These are phyloP conservation scores for Empidonax traillii DNA, from an alignment of 2,113 vertebrate genomes.

Conservation along the genomic window DNA sequence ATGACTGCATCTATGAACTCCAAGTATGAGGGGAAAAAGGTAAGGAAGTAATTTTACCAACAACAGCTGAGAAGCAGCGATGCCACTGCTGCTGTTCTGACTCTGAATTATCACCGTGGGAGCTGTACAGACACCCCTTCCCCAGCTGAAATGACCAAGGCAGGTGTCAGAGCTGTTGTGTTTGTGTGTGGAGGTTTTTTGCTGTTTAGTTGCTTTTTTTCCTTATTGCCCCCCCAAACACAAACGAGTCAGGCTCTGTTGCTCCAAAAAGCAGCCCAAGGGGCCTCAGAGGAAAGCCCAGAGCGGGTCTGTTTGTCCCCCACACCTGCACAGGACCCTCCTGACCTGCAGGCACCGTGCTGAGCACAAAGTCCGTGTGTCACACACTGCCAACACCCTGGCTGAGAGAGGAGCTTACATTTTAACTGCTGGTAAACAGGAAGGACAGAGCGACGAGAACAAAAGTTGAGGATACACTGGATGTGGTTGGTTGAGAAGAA, in stretches of 20 bases:
- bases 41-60: not conserved
- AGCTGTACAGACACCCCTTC: not conserved
- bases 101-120: not conserved
- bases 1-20: accelerated
- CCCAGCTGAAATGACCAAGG: not conserved
- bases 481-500: not conserved
- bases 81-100: not conserved
- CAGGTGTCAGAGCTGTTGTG: not conserved
- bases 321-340: not conserved
- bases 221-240: not conserved
- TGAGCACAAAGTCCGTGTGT: not conserved
- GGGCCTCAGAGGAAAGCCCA: not conserved
- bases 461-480: not conserved
- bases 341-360: not conserved
- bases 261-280: not conserved
- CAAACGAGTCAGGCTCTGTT: not conserved
- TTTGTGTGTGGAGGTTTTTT: not conserved
- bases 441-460: not conserved
- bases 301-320: not conserved
- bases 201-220: not conserved
- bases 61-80: not conserved
- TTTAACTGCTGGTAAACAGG: not conserved
- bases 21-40: not conserved
- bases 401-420: not conserved
- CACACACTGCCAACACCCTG: not conserved